Base-by-base conservation (phyloP, 2,113 vertebrate species). In the Zosterops lateralis region DNA sequence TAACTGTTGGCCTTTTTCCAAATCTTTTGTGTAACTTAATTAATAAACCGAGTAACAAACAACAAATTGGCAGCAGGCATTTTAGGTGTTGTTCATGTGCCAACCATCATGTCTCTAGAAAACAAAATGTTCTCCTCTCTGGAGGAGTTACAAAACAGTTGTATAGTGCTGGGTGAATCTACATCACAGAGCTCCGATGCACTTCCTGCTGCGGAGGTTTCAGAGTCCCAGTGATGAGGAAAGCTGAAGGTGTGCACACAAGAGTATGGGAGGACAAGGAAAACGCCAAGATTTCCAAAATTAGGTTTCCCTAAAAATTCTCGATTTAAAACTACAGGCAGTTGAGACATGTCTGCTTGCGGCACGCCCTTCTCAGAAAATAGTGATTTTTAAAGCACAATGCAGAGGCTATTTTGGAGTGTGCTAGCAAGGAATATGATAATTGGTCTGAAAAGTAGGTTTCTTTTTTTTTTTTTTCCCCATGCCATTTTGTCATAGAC, bases 11-110 rank as follows among this genome's bases (percentile, higher is more conserved):
- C 66, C 68, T n/a, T 86, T 88, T 92, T 65, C 96, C 96, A 95
- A 50, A 90, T 80, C 95, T 96, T 95, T 97, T 97, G 95, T 96
- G 90, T 95, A 93, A 89, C 96, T 95, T 95, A 96, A 97, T 97
- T 97, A 96, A 97, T 95, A 95, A 97, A 95, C 94, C 76, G 74
- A 96, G 93, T 86, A 94, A 90, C 94, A 96, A 96, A 96, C 94
- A 97, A 93, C 94, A 84, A 90, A 95, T 96, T 96, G 93, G 96
- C 96, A 95, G 95, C 93, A 95, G 93, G 93, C 85, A 94, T 95
- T 94, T 96, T 64, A 96, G 96, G 87, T 95, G 95, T 75, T 96
- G 94, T 95, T 94, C 90, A 34, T 94, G 95, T 96, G 95, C 94
- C 96, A 97, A 57, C 95, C 92, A 18, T 78, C 60, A 2, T 93